Evolutionary conservation across 2,113 vertebrate genomes (phyloP).

Genomic region (Antechinus stuartii): DNA sequence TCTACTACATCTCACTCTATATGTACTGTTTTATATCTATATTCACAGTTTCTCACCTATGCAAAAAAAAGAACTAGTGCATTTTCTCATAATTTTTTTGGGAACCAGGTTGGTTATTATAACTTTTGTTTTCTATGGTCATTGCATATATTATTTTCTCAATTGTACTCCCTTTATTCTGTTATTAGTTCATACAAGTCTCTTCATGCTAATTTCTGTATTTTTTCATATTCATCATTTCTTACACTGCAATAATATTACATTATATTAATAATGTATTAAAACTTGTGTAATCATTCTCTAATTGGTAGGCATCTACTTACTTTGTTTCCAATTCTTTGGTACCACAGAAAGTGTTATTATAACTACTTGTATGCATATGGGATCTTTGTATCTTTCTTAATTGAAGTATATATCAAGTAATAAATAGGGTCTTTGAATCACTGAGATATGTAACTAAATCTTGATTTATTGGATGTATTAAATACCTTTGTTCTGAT

Average conservation of each 20-base stretch:
- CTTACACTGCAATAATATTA: constrained; percentile 14
- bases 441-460: neutral
- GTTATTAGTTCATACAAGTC: neutral
- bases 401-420: neutral
- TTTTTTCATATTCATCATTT: constrained; percentile 2
- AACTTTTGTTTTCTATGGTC: neutral
- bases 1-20: neutral
- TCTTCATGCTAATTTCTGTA: neutral
- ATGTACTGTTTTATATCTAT: neutral
- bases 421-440: neutral
- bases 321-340: constrained; percentile 6
- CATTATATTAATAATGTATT: neutral
- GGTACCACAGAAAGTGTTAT: constrained; percentile 11
- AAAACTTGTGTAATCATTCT: constrained; percentile 13
- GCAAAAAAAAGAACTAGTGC: neutral
- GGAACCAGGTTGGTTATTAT: neutral
- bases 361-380: neutral
- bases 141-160: neutral
- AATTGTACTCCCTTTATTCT: neutral
- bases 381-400: neutral
- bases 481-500: neutral
- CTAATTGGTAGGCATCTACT: neutral
- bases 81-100: neutral
- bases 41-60: neutral
- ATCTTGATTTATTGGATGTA: too few species aligned